Conservation (phyloP, 2,888 invertebrate species). For the Camponotus fellah region DNA sequence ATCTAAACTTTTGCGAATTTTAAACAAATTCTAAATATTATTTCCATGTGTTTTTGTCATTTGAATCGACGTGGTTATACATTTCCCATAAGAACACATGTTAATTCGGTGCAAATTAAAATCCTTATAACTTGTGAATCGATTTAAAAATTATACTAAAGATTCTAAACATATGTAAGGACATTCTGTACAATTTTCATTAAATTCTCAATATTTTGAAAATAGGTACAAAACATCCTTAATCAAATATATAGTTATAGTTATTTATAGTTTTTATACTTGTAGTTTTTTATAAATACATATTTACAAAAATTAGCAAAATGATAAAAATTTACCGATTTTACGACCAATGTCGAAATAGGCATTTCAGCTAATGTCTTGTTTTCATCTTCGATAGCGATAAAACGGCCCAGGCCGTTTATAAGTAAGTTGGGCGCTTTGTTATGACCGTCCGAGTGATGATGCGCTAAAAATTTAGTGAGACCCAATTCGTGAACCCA, state of each 20-base stretch:
- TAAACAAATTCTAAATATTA: no score
- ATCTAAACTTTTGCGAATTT: no score
- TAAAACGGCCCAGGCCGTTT: conserved; percentile 92
- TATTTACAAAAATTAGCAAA: background rate
- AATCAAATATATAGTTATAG: background rate
- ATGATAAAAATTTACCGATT: conserved; percentile 87
- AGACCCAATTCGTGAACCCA: conserved; percentile 93
- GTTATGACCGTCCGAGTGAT: conserved; percentile 93
- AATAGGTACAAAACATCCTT: background rate
- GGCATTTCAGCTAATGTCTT: conserved; percentile 87
- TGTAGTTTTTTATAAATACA: background rate
- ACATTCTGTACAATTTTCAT: no score
- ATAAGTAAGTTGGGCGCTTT: conserved; percentile 93
- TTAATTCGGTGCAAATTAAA: no score
- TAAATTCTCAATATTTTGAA: no score
- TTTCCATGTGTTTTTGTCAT: no score
- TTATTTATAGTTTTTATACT: background rate
- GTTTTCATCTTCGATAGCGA: conserved; percentile 83
- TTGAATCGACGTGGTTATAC: no score
- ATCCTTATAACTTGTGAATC: no score
- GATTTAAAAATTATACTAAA: no score
- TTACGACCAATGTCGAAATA: conserved; percentile 89
- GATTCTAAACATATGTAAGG: no score
- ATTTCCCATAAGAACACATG: no score
- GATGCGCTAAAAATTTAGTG: conserved; percentile 93